phyloP scores from a whole-genome alignment of 2,888 invertebrate species.

The Ichneumoninae sp. region DNA sequence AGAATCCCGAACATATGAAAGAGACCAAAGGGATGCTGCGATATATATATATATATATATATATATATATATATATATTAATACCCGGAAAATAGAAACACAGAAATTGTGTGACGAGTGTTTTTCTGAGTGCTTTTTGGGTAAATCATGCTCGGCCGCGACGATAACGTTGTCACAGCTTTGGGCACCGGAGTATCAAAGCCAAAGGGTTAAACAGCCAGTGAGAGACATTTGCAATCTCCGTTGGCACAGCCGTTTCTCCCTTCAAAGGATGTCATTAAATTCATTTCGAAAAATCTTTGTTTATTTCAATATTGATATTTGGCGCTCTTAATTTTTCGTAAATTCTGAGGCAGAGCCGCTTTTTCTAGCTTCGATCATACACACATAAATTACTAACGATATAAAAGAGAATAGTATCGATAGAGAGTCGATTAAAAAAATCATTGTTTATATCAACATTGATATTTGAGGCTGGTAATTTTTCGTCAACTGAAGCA shows the following conservation, averaged over 20 bases:
- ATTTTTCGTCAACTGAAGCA: no score
- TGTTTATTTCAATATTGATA: not conserved
- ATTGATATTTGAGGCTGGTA: not conserved
- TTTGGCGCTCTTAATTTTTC: no score
- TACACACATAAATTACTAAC: no score
- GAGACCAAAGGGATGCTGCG: slow-evolving; percentile 24
- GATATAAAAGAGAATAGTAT: no score
- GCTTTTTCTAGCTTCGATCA: no score
- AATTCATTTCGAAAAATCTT: not conserved
- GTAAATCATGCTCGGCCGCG: not conserved
- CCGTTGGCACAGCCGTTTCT: not conserved
- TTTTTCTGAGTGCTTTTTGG: not conserved
- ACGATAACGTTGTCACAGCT: slow-evolving; percentile 9
- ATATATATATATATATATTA: not conserved
- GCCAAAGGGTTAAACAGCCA: not conserved
- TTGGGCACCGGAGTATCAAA: not conserved
- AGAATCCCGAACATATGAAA: slow-evolving; percentile 34
- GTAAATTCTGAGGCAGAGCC: no score
- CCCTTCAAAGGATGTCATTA: not conserved
- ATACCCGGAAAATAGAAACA: not conserved
- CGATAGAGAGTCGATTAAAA: not conserved
- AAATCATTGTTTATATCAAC: not conserved
- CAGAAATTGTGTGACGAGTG: not conserved
- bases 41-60: not conserved
- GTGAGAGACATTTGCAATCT: not conserved